These are phyloP conservation scores for Cyanocitta stelleri DNA, from an alignment of 2,113 vertebrate genomes.

Conservation along the genomic window DNA sequence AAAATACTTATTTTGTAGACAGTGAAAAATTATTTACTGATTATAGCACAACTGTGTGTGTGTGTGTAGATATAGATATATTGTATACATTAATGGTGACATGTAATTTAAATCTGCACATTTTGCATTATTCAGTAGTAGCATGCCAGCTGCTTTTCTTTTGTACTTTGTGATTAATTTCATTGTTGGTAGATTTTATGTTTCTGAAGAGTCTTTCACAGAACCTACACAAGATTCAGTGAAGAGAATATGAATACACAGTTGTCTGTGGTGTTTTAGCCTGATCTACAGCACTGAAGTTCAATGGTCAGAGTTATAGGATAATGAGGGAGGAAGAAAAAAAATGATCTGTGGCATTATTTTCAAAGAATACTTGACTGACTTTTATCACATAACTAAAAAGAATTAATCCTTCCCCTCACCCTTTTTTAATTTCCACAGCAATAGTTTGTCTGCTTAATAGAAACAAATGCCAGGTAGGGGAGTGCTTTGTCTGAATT, in stretches of 20 bases:
- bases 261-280: conserved; percentile 45
- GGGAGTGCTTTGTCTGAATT: conserved; percentile 53
- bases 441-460: conserved; percentile 37
- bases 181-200: conserved; percentile 70
- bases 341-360: neutral
- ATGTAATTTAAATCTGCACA: conserved; percentile 66
- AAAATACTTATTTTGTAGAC: conserved; percentile 61
- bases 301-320: conserved; percentile 36
- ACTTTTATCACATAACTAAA: conserved; percentile 31
- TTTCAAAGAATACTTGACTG: conserved; percentile 48
- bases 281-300: conserved; percentile 54
- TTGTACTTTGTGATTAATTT: conserved; percentile 73
- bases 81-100: conserved; percentile 55
- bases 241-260: conserved; percentile 47
- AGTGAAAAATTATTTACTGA: conserved; percentile 68
- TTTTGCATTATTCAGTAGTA: conserved; percentile 68
- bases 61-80: conserved; percentile 45
- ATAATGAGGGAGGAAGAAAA: conserved; percentile 31
- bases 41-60: conserved; percentile 7
- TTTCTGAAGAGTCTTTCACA: conserved; percentile 65
- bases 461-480: conserved; percentile 54
- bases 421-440: conserved; percentile 28
- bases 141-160: conserved; percentile 69
- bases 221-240: conserved; percentile 48
- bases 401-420: neutral